Base-by-base conservation (phyloP, 2,797 vertebrate genomes). In the Silurus aristotelis region DNA sequence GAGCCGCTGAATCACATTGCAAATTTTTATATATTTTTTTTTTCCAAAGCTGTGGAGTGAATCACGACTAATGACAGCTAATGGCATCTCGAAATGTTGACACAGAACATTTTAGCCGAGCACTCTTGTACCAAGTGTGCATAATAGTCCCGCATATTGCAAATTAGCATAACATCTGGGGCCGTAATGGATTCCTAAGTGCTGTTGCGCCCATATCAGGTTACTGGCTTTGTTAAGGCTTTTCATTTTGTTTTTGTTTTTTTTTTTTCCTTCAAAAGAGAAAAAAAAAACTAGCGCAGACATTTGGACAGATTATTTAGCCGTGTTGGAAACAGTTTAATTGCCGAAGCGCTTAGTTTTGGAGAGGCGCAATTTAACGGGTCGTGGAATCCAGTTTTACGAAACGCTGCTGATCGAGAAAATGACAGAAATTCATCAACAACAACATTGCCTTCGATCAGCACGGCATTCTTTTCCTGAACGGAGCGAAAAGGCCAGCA, bases 321-420 rank as follows among this genome's bases (percentile, higher is more conserved):
- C 89, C 91, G 89, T 93, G 93, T 91, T 92, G 89, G 90, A 93
- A 91, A 88, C 91, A 52, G 83, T 87, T 92, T 94, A 94, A 95
- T 94, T 94, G 92, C 92, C 84, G 82, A 83, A 89, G 85, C 84
- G 91, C 91, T 92, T 93, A 91, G 93, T 94, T 94, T 94, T 93
- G 91, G 82, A 92, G 91, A 92, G 91, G 92, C 89, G 91, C 93
- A 92, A 93, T 94, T 94, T 94, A 94, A 94, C 90, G 93, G 94
- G 92, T 94, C 89, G 84, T 83, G 86, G 91, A 91, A 80, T 90
- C 90, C 93, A 89, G 89, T 92, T 92, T 93, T 91, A 91, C 87
- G 91, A 92, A 94, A 92, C 90, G 87, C 89, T 87, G 91, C 89
- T 77, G 88, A 89, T 81, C 84, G 86, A 89, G 80, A 85, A 89